Base-by-base conservation (phyloP, 2,888 invertebrate genomes). In the Heteromurus nitidus region DNA sequence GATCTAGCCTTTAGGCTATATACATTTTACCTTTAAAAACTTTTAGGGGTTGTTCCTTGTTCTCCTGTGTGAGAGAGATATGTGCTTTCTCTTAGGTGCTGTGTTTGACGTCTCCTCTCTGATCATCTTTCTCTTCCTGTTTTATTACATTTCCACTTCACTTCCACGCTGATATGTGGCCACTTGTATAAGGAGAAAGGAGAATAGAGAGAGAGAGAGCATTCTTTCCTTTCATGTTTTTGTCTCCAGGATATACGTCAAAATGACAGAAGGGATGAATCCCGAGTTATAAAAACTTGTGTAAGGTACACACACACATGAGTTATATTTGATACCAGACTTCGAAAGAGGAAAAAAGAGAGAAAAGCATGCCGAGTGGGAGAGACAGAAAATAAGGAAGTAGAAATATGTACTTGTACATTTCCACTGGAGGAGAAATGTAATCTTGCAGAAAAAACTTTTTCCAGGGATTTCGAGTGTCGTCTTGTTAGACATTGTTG, bases 201-300 rank as follows among this genome's bases (percentile, higher is more conserved):
- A n/a, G n/a, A n/a, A n/a, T n/a, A n/a, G n/a, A n/a, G n/a, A n/a
- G n/a, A n/a, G n/a, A n/a, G n/a, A n/a, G n/a, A 13, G 20, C 53
- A 20, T 30, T n/a, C 11, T 62, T 62, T 62, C 50, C 30, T 44
- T 55, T 36, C 13, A 7, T 30, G 11, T 55, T 28, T n/a, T 74
- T 65, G 42, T 77, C 65, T 28, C 50, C 50, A 18, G 68, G 36
- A 77, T 77, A 77, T 70, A 77, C 70, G 77, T 77, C 77, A 77
- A 77, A 77, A 70, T 77, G 77, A 70, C 77, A 77, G 70, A 42
- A 28, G 28, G 77, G 77, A 77, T 77, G 70, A 76, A 76, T 42
- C 75, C 22, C 30, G n/a, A 30, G 47, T 68, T n/a, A n/a, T n/a
- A n/a, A n/a, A n/a, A n/a, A n/a, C n/a, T n/a, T n/a, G n/a, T n/a